Evolutionary conservation across 2,888 invertebrate species (phyloP).

Genomic region (Mimumesa dahlbomi): DNA sequence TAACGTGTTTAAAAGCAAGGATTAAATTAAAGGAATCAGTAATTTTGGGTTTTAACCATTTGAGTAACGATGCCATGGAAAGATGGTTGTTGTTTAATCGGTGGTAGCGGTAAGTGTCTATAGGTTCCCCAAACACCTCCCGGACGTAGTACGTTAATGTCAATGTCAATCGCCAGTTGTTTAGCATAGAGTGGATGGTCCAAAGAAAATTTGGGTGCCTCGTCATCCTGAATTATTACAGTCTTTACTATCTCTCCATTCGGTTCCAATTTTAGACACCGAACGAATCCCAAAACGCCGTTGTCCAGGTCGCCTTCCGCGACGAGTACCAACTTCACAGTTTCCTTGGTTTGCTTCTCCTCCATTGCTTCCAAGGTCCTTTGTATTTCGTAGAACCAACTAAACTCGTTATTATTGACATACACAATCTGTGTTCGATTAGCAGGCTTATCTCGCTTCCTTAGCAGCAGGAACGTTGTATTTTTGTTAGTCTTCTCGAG

Average conservation of each 20-base stretch:
- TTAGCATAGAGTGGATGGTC: slow-evolving; percentile 84
- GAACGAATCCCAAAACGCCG: slow-evolving; percentile 94
- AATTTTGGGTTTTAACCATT: background rate
- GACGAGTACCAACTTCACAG: slow-evolving; percentile 85
- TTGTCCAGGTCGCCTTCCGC: slow-evolving; percentile 84
- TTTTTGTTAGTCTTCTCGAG: slow-evolving; percentile 65
- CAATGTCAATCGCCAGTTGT: slow-evolving; percentile 88
- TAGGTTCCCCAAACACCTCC: slow-evolving; percentile 88
- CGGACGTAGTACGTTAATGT: slow-evolving; percentile 86
- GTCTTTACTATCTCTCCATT: slow-evolving; percentile 84
- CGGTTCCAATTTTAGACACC: slow-evolving; percentile 91
- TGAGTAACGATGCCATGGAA: slow-evolving; percentile 82
- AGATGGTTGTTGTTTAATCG: slow-evolving; percentile 79
- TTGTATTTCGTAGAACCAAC: slow-evolving; percentile 77
- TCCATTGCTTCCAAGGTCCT: slow-evolving; percentile 74
- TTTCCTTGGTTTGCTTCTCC: slow-evolving; percentile 80
- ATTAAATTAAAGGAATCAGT: too few species aligned
- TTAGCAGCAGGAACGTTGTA: slow-evolving; percentile 61
- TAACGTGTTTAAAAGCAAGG: too few species aligned
- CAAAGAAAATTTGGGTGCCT: slow-evolving; percentile 85
- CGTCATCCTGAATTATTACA: slow-evolving; percentile 83
- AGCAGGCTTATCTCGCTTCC: slow-evolving; percentile 61
- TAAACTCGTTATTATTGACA: slow-evolving; percentile 72
- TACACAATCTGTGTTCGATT: slow-evolving; percentile 66
- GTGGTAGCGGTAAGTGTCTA: slow-evolving; percentile 87